Percentiles rank a stretch among this genome's conserved stretches.
Evolutionary conservation across 2,888 invertebrate genomes (phyloP).

Genomic region (Ochlodes sylvanus): DNA sequence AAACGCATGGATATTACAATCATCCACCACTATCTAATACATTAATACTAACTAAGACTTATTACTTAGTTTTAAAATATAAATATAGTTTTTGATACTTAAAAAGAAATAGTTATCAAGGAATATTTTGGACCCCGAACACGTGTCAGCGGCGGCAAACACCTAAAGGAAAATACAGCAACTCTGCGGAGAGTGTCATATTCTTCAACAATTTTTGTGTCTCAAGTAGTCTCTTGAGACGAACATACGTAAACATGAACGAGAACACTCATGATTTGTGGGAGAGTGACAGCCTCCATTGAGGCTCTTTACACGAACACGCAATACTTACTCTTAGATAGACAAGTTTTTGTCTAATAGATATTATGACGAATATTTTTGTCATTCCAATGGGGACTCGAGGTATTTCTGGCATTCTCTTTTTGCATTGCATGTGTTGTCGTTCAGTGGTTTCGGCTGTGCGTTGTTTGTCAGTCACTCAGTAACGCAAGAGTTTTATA

Average conservation of each 20-base stretch:
- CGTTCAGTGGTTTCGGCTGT: no score
- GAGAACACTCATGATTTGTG: conserved; percentile 60
- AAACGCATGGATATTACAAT: no score
- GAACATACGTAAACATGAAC: conserved; percentile 36
- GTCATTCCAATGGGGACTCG: no score
- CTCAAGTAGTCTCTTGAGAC: conserved; percentile 38
- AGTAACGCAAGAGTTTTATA: no score
- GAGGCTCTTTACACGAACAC: conserved; percentile 44
- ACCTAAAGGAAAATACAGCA: conserved; percentile 9
- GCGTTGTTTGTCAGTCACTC: no score
- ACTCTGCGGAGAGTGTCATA: conserved; percentile 10
- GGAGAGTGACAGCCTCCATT: conserved; percentile 67
- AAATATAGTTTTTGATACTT: no score
- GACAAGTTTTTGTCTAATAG: neutral
- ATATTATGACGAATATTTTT: neutral
- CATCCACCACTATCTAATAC: no score
- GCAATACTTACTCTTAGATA: neutral
- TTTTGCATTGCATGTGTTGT: no score
- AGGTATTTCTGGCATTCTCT: no score
- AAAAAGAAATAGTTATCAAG: no score
- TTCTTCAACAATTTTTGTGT: conserved; percentile 28
- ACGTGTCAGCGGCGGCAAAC: neutral
- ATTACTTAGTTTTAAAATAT: no score
- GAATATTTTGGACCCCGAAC: neutral
- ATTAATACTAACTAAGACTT: no score